A percentile compares a stretch with the other conserved stretches of the same genome.
These are phyloP conservation scores for Hystrix brachyura DNA, from an alignment of 2,113 vertebrate species.

Conservation along the genomic window DNA sequence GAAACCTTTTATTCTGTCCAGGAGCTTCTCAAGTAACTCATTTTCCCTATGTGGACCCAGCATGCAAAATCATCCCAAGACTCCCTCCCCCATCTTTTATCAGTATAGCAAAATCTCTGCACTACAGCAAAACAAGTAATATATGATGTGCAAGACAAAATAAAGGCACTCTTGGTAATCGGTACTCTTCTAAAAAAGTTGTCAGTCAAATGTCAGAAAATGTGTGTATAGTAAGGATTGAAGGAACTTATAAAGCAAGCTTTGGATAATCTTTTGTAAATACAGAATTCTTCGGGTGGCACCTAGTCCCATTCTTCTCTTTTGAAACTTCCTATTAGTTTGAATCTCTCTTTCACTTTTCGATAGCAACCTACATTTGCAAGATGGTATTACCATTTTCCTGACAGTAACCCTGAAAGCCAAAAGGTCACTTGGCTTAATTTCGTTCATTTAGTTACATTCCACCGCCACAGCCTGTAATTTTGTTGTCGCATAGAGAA, in stretches of 20 bases:
- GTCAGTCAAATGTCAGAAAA: slow-evolving; percentile 52
- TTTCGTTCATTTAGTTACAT: neutral
- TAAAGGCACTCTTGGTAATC: slow-evolving; percentile 10
- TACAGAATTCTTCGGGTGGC: neutral
- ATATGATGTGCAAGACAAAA: neutral
- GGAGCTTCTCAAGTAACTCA: neutral
- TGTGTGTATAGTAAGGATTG: rapidly evolving
- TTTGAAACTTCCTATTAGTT: neutral
- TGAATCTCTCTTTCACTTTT: slow-evolving; percentile 26
- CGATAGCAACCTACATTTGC: neutral
- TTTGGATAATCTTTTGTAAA: slow-evolving; percentile 29
- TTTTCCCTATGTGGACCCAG: neutral
- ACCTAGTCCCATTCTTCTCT: neutral
- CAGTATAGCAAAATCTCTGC: neutral
- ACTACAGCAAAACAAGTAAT: neutral
- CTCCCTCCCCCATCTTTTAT: neutral
- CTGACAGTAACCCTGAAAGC: neutral
- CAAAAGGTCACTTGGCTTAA: neutral
- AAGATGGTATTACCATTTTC: neutral
- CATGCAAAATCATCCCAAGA: slow-evolving; percentile 12
- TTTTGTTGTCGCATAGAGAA: neutral
- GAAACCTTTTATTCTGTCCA: neutral
- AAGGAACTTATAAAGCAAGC: neutral
- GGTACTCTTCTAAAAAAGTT: neutral
- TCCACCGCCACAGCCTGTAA: neutral